Base-by-base conservation (phyloP, 1,140 invertebrate species). In the Hydropsyche tenuis region DNA sequence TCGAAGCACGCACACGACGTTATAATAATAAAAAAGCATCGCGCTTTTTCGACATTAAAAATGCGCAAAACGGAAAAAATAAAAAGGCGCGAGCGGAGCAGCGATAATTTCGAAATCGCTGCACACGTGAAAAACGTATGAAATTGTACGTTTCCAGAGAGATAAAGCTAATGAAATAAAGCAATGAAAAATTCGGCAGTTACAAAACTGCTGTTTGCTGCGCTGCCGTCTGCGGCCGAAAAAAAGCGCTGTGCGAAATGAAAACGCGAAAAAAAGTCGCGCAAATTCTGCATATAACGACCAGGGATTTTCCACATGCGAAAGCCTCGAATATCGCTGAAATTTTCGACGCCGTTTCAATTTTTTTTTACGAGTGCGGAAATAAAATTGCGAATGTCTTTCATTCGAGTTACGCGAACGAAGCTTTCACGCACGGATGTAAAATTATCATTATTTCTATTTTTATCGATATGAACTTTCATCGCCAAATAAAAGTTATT, bases 171-270 rank as follows among this genome's bases (percentile, higher is more conserved):
- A 68, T 68, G 45, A 68, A 68, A 68, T 68, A 68, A 68, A 68
- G 45, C 65, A 68, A 68, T 48, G 65, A 68, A 68, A 65, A 68
- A 68, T 68, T 68, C 65, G 65, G 45, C 65, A 68, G 65, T 68
- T 68, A 68, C 65, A 68, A 68, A 68, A 68, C 65, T 68, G 65
- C 65, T 48, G 65, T 68, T 68, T 48, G 65, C 65, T 25, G n/a
- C 14, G 48, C 14, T 3, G 3, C 56, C 16, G 20, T 18, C 16
- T 46, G 65, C n/a, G 56, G n/a, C 20, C 11, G 22, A 46, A 66
- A 43, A 68, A 68, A 48, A 48, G 23, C 65, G 22, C 20, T 45
- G 30, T 37, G 9, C 42, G 45, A 68, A 68, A 68, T 48, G 45
- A 68, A 68, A 68, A 68, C 65, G 65, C 48, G 27, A 43, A 68